phyloP scores from a whole-genome alignment of 2,888 invertebrate genomes.

The Pollenia griseotomentosa region DNA sequence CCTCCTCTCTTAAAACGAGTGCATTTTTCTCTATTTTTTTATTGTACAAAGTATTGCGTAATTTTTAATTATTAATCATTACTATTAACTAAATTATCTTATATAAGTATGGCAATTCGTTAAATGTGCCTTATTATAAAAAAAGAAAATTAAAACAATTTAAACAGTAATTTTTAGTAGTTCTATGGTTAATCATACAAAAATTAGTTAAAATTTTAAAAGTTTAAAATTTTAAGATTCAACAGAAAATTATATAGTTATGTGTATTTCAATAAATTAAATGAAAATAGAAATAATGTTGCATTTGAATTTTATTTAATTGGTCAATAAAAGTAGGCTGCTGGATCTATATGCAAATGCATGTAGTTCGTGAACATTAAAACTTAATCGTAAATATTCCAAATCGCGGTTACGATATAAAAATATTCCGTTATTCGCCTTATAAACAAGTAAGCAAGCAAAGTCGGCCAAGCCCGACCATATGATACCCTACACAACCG shows the following conservation, averaged over 20 bases:
- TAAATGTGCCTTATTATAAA: constrained; percentile 61
- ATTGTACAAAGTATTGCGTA: constrained; percentile 67
- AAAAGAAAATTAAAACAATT: constrained; percentile 10
- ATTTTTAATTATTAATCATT: constrained; percentile 37
- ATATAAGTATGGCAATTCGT: constrained; percentile 47
- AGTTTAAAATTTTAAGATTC: constrained; percentile 38
- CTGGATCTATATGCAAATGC: too few relatives aligned
- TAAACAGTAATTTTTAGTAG: constrained; percentile 32
- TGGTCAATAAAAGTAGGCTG: too few relatives aligned
- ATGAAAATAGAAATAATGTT: constrained; percentile 36
- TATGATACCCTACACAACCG: too few relatives aligned
- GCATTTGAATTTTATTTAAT: not conserved
- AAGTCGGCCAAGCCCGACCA: too few relatives aligned
- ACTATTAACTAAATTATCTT: constrained; percentile 1
- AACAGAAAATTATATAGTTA: constrained; percentile 47
- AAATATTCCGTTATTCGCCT: too few relatives aligned
- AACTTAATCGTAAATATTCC: too few relatives aligned
- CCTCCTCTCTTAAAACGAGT: constrained; percentile 49
- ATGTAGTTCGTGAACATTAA: not conserved
- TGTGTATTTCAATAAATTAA: constrained; percentile 63
- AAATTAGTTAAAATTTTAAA: constrained; percentile 56
- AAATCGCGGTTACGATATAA: too few relatives aligned
- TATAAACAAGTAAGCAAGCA: too few relatives aligned
- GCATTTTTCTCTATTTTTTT: constrained; percentile 53
- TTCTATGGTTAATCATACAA: constrained; percentile 27